phyloP scores from a whole-genome alignment of 2,113 vertebrate species.

The Perognathus longimembris region DNA sequence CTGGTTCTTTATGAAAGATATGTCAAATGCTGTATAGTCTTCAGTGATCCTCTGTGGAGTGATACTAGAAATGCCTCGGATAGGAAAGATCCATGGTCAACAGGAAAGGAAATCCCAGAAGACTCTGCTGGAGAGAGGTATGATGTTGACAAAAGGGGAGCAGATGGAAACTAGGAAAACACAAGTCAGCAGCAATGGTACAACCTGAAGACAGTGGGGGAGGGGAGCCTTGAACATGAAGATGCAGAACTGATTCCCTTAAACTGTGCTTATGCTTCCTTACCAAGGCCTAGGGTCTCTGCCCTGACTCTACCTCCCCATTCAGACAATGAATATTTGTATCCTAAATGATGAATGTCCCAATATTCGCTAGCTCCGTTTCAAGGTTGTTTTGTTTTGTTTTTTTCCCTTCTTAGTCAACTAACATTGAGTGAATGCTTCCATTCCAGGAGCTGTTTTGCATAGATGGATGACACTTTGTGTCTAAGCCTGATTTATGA shows the following conservation, averaged over 20 bases:
- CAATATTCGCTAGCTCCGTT: background rate
- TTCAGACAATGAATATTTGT: background rate
- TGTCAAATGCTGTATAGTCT: background rate
- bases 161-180: too few relatives aligned
- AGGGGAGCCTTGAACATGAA: too few relatives aligned
- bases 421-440: background rate
- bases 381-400: background rate
- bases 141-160: accelerated
- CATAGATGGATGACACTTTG: background rate
- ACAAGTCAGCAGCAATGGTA: accelerated
- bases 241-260: background rate
- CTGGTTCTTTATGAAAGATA: background rate
- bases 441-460: background rate
- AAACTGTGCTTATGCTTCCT: background rate
- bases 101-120: background rate
- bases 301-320: background rate
- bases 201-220: too few relatives aligned
- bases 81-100: background rate
- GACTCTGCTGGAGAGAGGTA: background rate
- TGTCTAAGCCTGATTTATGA: background rate
- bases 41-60: background rate
- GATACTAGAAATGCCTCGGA: background rate
- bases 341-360: background rate
- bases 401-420: background rate
- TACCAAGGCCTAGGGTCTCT: background rate